Evolutionary conservation across 2,888 invertebrate genomes (phyloP).

Genomic region (Ischnura elegans): DNA sequence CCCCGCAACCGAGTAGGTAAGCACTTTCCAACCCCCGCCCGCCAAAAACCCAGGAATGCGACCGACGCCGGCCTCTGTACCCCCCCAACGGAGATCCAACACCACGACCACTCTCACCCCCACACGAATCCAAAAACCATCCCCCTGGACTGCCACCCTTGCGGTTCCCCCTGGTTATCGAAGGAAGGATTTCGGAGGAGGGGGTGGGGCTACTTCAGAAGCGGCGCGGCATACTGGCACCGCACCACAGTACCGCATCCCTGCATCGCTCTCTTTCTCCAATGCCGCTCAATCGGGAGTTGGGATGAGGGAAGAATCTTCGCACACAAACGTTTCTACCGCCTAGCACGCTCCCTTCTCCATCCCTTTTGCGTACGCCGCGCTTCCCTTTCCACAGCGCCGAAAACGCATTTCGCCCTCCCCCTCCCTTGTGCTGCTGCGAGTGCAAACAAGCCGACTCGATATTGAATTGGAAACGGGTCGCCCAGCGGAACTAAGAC

Average conservation of each 20-base stretch:
- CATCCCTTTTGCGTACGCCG: not conserved
- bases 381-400: not conserved
- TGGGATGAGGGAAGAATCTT: not conserved
- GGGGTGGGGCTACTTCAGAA: not conserved
- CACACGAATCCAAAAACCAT: not conserved
- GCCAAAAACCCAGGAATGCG: not conserved
- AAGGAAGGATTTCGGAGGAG: not conserved
- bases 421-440: not conserved
- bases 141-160: not conserved
- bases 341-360: not conserved
- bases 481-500: slow-evolving; percentile 47
- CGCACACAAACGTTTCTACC: not conserved
- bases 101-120: not conserved
- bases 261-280: not conserved
- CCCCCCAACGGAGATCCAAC: not conserved
- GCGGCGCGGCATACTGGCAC: too few relatives aligned
- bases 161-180: not conserved
- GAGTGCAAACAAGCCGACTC: slow-evolving; percentile 65
- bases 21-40: not conserved
- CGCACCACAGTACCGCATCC: not conserved
- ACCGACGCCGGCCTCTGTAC: not conserved
- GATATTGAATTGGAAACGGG: slow-evolving; percentile 62
- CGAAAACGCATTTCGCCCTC: not conserved
- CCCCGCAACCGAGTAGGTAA: not conserved
- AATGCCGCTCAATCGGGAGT: too few relatives aligned